These are phyloP conservation scores for Epinephelus fuscoguttatus DNA, from an alignment of 2,113 vertebrate species.

Conservation along the genomic window DNA sequence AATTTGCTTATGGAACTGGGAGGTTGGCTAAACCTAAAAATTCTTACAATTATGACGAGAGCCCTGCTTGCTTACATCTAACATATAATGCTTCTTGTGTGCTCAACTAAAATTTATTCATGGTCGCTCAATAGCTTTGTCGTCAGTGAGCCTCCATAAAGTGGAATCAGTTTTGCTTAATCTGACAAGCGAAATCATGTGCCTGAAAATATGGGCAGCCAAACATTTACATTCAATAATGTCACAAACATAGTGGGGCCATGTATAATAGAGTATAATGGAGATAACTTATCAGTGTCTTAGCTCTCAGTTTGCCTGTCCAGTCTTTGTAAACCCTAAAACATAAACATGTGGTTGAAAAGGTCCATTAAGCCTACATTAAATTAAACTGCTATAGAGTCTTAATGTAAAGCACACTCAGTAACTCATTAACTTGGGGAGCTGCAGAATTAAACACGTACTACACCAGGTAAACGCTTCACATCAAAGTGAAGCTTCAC, in stretches of 20 bases:
- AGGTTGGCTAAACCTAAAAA: background rate
- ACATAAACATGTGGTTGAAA: constrained; percentile 39
- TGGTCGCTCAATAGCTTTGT: constrained; percentile 5
- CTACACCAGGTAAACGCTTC: constrained; percentile 44
- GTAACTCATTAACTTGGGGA: constrained; percentile 30
- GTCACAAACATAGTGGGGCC: constrained; percentile 11
- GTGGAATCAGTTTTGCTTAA: background rate
- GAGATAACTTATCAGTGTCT: constrained; percentile 5
- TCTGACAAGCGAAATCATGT: background rate
- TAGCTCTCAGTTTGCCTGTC: constrained; percentile 22
- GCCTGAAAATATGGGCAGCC: constrained; percentile 9
- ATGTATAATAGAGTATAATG: constrained; percentile 6
- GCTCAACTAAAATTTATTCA: background rate
- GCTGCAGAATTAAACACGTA: constrained; percentile 33
- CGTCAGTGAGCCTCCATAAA: constrained; percentile 19
- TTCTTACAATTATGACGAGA: background rate
- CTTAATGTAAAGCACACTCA: constrained; percentile 49
- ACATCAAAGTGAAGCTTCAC: constrained; percentile 47
- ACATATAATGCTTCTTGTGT: background rate
- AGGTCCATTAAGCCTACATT: constrained; percentile 32
- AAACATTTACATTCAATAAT: constrained; percentile 47
- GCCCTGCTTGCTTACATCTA: background rate
- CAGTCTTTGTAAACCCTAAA: constrained; percentile 7
- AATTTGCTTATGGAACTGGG: too few relatives aligned
- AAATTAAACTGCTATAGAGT: constrained; percentile 24